These are phyloP conservation scores for Atta texana DNA, from an alignment of 1,140 invertebrate species.

Conservation along the genomic window DNA sequence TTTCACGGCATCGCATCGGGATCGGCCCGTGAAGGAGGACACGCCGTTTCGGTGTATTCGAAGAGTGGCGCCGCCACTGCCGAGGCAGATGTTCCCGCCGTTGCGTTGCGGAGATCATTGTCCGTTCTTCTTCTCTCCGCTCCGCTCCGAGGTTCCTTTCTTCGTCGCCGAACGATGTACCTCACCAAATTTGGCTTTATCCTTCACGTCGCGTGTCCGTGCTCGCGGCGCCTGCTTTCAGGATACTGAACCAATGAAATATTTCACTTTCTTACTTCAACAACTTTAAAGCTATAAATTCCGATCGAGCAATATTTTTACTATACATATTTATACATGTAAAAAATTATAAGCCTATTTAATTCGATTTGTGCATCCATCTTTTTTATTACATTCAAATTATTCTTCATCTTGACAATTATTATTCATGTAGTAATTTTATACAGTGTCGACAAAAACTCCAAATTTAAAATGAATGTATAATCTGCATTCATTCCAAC, in stretches of 20 bases:
- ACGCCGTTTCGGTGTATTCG: constrained; percentile 41
- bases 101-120: constrained; percentile 70
- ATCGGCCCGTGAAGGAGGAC: constrained; percentile 75
- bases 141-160: constrained; percentile 30
- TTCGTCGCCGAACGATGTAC: constrained; percentile 14
- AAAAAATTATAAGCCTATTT: not conserved
- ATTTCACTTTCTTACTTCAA: not conserved
- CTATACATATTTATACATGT: not conserved
- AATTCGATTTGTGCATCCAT: not conserved
- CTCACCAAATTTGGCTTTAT: constrained; percentile 24
- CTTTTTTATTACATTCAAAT: not conserved
- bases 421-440: not conserved
- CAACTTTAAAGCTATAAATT: not conserved
- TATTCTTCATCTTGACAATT: constrained; percentile 7
- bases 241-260: not conserved
- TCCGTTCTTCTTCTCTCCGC: constrained; percentile 57
- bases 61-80: constrained; percentile 59
- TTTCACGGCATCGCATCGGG: constrained; percentile 76
- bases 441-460: not conserved
- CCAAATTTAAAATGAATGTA: not conserved
- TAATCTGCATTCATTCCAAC: not conserved
- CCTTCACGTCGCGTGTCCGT: constrained; percentile 24
- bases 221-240: not conserved
- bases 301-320: not conserved
- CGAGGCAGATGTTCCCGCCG: constrained; percentile 71